A percentile compares a stretch with the other conserved stretches of the same genome.
Evolutionary conservation across 1,140 invertebrate genomes (phyloP).

Genomic region (Palaemon carinicauda): DNA sequence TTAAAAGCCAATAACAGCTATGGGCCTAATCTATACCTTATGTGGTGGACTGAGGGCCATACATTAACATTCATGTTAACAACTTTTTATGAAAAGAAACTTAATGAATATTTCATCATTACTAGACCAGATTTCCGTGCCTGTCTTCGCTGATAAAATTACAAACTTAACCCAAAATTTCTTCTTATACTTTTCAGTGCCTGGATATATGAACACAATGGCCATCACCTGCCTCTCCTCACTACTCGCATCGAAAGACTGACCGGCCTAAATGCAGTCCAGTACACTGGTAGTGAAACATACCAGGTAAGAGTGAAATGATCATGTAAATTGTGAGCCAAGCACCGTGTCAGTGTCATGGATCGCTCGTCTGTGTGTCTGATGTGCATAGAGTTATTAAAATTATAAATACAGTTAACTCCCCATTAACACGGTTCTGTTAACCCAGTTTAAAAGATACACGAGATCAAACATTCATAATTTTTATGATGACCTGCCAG

Average conservation of each 20-base stretch:
- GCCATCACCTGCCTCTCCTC: not conserved
- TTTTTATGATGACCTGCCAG: no score
- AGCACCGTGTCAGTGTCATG: no score
- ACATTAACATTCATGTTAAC: not conserved
- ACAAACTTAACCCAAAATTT: no score
- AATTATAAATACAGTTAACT: no score
- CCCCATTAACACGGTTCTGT: no score
- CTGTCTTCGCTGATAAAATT: no score
- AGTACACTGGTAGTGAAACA: not conserved
- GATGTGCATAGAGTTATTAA: no score
- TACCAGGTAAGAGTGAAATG: slow-evolving; percentile 33
- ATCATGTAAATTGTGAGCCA: no score
- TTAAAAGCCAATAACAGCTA: not conserved
- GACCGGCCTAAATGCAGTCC: not conserved
- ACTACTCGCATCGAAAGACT: slow-evolving; percentile 3
- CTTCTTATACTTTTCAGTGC: not conserved
- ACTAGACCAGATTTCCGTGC: not conserved
- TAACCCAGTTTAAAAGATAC: no score
- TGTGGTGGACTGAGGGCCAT: no score
- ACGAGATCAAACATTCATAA: no score
- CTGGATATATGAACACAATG: not conserved
- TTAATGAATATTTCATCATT: not conserved
- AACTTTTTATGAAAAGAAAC: not conserved
- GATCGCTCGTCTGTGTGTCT: no score
- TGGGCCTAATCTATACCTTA: not conserved